Base-by-base conservation (phyloP, 2,797 vertebrate species). In the Aythya fuligula region DNA sequence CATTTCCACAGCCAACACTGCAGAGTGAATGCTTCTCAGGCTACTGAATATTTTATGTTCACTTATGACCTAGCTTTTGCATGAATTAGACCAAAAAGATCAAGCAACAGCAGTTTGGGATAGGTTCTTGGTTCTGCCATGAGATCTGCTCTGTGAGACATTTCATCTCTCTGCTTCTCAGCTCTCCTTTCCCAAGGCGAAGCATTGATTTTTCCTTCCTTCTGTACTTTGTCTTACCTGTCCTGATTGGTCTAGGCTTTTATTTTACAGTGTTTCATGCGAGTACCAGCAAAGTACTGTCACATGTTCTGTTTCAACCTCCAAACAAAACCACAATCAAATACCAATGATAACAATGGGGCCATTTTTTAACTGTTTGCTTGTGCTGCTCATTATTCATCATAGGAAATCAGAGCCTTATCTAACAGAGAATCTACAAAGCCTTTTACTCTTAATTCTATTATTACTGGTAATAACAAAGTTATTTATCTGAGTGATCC, bases 31-130 rank as follows among this genome's bases (percentile, higher is more conserved):
- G 84, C 20, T 84, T 91, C 78, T 93, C 30, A 25, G 75, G 43
- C 32, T 64, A 57, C 38, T 78, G 54, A 89, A 89, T 91, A 75
- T 87, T 96, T 96, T 54, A 85, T 60, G 30, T 34, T 47, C 79
- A 61, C 56, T 70, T 91, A 91, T 81, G 54, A 83, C 64, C 47
- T 47, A 61, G 65, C 73, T 94, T 93, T 95, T 94, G 54, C 81
- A 95, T 87, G 15, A 95, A 95, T 87, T 78, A 85, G n/a, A 66
- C 62, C 62, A 83, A 85, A 78, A 93, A 64, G 51, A 87, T 93
- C 75, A 94, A 53, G 69, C 6, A 87, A 85, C 57, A 74, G 24
- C 70, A 34, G 18, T n/a, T 58, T 41, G 39, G 41, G 34, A 61
- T 82, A 67, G 22, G 22, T 83, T 80, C 65, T 91, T 56, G 49